Percentiles rank a stretch among this genome's conserved stretches.
Evolutionary conservation across 2,113 vertebrate species (phyloP).

Genomic region (Gavia stellata): DNA sequence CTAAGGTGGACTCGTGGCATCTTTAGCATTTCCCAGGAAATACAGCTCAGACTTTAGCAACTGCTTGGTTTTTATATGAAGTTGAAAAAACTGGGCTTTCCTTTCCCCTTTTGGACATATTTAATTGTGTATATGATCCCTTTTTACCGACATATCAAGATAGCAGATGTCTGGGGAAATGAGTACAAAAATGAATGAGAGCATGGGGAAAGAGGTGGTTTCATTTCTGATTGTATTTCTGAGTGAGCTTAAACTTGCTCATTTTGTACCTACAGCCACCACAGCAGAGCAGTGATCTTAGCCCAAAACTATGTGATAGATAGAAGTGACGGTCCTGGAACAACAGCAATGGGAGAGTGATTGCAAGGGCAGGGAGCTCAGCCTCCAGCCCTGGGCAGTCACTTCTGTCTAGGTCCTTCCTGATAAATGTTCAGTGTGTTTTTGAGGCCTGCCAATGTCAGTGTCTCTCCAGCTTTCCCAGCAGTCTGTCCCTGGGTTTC

Average conservation of each 20-base stretch:
- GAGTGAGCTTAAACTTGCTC: not conserved
- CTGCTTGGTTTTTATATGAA: not conserved
- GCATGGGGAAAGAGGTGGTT: not conserved
- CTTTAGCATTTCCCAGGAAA: not conserved
- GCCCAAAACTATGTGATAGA: not conserved
- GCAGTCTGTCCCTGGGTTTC: not conserved
- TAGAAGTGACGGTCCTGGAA: not conserved
- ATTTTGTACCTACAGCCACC: not conserved
- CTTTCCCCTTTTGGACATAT: not conserved
- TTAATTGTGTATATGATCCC: not conserved
- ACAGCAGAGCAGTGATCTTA: not conserved
- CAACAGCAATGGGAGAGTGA: not conserved
- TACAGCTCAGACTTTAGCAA: not conserved
- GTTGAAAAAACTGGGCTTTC: not conserved
- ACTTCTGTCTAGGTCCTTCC: not conserved
- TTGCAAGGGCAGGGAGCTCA: not conserved
- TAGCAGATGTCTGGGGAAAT: not conserved
- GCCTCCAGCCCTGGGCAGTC: not conserved
- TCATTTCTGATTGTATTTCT: not conserved
- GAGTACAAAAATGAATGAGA: not conserved
- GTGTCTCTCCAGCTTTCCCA: not conserved
- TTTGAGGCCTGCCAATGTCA: not conserved
- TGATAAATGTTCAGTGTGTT: not conserved
- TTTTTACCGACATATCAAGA: not conserved
- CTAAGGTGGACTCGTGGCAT: not conserved